phyloP scores from a whole-genome alignment of 2,113 vertebrate species.

The Piaya cayana region DNA sequence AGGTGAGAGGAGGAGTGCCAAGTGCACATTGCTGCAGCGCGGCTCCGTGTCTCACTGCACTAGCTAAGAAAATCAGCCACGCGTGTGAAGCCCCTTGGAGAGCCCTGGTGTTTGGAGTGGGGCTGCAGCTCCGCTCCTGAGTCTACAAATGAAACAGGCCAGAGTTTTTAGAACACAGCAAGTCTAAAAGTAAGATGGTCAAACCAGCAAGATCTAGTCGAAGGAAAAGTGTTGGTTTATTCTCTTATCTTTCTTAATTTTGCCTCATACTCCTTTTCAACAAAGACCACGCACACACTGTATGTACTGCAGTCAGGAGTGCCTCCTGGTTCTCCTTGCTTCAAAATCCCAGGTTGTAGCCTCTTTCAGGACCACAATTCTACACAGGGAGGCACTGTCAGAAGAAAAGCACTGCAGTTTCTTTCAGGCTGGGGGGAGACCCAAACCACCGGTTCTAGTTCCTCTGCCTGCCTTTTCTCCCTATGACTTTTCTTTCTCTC shows the following conservation, averaged over 20 bases:
- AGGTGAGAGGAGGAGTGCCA: conserved; percentile 30
- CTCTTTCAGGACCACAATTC: not conserved
- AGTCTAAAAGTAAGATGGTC: not conserved
- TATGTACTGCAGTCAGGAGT: not conserved
- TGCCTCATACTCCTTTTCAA: not conserved
- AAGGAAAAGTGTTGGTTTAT: not conserved
- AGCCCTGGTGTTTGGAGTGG: not conserved
- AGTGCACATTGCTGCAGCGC: not conserved
- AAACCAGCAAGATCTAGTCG: not conserved
- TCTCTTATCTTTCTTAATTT: not conserved
- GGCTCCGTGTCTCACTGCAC: not conserved
- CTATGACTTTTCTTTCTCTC: not conserved
- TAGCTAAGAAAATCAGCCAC: not conserved
- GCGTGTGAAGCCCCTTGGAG: not conserved
- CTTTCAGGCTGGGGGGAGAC: not conserved
- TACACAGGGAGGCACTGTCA: not conserved
- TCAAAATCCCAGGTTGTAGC: not conserved
- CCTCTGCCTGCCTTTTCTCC: not conserved
- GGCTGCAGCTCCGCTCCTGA: not conserved
- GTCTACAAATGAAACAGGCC: not conserved
- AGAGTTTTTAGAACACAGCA: not conserved
- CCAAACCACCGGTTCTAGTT: conserved; percentile 2
- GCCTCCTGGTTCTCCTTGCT: not conserved
- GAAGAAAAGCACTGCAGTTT: not conserved
- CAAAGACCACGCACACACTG: not conserved